A percentile compares a stretch with the other conserved stretches of the same genome.
These are phyloP conservation scores for Chlorodrepanis virens DNA, from an alignment of 2,113 vertebrate genomes.

Conservation along the genomic window DNA sequence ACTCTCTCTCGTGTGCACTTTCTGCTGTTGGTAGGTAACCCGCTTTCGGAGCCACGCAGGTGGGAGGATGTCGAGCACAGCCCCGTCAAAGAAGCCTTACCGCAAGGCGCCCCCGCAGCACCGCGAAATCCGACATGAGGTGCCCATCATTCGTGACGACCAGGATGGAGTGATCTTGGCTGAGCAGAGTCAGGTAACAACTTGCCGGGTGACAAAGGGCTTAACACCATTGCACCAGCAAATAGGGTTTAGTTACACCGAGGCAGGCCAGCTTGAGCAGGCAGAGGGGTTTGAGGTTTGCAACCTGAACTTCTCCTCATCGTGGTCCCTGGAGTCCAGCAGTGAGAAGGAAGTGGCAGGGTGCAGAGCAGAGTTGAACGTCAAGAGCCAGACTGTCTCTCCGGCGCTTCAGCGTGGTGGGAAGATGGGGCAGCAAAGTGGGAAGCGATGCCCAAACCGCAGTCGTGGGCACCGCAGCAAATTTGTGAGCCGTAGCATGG, in stretches of 20 bases:
- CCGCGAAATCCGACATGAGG: constrained; percentile 84
- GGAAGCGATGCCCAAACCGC: constrained; percentile 18
- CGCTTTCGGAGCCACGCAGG: not conserved
- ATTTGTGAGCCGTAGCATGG: constrained; percentile 67
- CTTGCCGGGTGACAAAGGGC: constrained; percentile 40
- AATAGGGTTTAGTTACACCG: constrained; percentile 54
- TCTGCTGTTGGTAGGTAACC: constrained; percentile 61
- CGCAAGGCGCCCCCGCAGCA: constrained; percentile 96
- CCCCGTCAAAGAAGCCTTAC: constrained; percentile 90
- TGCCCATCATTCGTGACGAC: constrained; percentile 73
- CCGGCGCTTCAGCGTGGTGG: not conserved
- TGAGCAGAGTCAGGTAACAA: constrained; percentile 80
- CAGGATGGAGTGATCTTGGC: constrained; percentile 71
- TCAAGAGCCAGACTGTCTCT: constrained; percentile 12
- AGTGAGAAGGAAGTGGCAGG: constrained; percentile 70
- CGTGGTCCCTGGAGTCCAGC: constrained; percentile 69
- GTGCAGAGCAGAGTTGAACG: constrained; percentile 32
- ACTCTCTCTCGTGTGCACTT: constrained; percentile 30
- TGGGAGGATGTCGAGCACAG: constrained; percentile 84
- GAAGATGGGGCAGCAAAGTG: constrained; percentile 41
- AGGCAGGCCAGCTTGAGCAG: constrained; percentile 55
- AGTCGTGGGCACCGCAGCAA: not conserved
- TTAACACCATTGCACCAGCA: constrained; percentile 52
- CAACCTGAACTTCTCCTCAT: constrained; percentile 57
- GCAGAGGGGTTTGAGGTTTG: constrained; percentile 54